phyloP scores from a whole-genome alignment of 1,140 invertebrate species.

The Camponotus floridanus region DNA sequence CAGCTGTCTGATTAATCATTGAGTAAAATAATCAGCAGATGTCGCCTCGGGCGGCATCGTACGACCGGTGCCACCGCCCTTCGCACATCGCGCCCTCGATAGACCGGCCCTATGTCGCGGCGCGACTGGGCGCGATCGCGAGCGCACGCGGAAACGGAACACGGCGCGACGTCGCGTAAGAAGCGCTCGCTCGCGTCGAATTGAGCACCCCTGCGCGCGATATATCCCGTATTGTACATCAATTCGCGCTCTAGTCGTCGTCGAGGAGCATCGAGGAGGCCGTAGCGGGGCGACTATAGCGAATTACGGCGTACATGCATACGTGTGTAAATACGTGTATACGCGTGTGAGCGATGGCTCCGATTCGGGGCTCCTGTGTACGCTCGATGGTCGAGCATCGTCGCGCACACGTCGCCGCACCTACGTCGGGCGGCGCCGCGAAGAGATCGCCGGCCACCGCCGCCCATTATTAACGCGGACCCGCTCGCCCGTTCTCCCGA shows the following conservation, averaged over 20 bases:
- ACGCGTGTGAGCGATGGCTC: constrained; percentile 12
- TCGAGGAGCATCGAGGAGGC: too few species aligned
- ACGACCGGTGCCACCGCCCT: constrained; percentile 55
- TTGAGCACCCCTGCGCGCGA: not conserved
- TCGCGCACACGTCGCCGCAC: constrained; percentile 58
- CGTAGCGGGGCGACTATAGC: not conserved
- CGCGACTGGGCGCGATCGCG: constrained; percentile 25
- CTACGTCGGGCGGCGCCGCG: constrained; percentile 55
- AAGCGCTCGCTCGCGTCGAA: not conserved
- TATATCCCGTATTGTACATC: not conserved
- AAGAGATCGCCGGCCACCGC: constrained; percentile 40
- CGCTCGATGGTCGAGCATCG: constrained; percentile 60
- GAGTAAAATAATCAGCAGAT: not conserved
- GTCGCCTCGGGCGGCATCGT: not conserved
- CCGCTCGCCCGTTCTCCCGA: constrained; percentile 9
- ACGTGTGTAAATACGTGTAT: too few species aligned
- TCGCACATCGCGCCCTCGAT: not conserved
- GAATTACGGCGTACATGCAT: not conserved
- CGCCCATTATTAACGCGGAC: constrained; percentile 26
- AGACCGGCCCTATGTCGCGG: constrained; percentile 35
- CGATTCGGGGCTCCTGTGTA: constrained; percentile 40
- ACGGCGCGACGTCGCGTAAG: not conserved
- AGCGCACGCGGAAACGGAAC: not conserved
- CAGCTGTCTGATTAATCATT: too few species aligned
- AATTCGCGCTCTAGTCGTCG: not conserved